These are phyloP conservation scores for Nibea albiflora DNA, from an alignment of 2,113 vertebrate species.

Conservation along the genomic window DNA sequence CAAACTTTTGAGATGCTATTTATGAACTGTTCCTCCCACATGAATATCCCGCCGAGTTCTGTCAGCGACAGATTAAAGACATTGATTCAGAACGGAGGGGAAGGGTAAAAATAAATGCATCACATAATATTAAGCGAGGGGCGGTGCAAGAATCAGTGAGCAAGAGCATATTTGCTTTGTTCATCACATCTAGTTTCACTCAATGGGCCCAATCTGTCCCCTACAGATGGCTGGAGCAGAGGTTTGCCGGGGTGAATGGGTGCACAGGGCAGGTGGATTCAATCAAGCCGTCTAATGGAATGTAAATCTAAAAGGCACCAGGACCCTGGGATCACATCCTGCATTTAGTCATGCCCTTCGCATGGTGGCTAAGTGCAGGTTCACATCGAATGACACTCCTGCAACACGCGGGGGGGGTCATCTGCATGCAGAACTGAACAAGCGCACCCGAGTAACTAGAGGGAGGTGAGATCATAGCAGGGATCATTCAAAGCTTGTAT, in stretches of 20 bases:
- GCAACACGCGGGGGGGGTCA: constrained; percentile 34
- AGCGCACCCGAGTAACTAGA: constrained; percentile 41
- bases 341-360: constrained; percentile 56
- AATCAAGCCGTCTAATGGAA: constrained; percentile 77
- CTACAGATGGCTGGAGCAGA: constrained; percentile 66
- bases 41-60: constrained; percentile 58
- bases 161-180: constrained; percentile 52
- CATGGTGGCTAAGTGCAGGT: constrained; percentile 62
- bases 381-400: constrained; percentile 61
- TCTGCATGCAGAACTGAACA: constrained; percentile 69
- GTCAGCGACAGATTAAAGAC: constrained; percentile 61
- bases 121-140: constrained; percentile 47
- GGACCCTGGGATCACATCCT: constrained; percentile 52
- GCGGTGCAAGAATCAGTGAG: constrained; percentile 39
- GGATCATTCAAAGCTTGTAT: constrained; percentile 30
- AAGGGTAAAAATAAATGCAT: constrained; percentile 63
- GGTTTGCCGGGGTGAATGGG: constrained; percentile 55
- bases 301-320: constrained; percentile 70
- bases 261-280: constrained; percentile 74
- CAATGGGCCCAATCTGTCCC: constrained; percentile 59
- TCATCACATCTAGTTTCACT: constrained; percentile 65
- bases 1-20: constrained; percentile 63
- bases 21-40: constrained; percentile 55
- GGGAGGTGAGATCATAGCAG: constrained; percentile 27
- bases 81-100: constrained; percentile 52